These are phyloP conservation scores for Phasianus colchicus DNA, from an alignment of 2,113 vertebrate species.

Conservation along the genomic window DNA sequence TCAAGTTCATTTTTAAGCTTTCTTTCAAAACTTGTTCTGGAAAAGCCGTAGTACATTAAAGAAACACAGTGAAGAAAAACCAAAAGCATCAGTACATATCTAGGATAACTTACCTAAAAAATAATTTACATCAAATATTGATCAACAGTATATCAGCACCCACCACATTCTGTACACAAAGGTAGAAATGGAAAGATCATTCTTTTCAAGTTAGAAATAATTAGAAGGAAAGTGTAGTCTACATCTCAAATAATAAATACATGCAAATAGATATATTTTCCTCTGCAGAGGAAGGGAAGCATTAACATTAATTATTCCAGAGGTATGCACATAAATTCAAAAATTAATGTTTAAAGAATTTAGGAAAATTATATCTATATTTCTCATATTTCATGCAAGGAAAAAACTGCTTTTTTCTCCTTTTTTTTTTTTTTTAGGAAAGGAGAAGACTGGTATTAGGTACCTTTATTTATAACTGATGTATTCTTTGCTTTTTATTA, in stretches of 20 bases:
- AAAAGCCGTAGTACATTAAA: background rate
- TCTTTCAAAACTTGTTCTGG: background rate
- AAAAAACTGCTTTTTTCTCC: background rate
- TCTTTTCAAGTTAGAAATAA: background rate
- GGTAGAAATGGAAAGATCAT: background rate
- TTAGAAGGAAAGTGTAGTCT: background rate
- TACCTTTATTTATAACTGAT: background rate
- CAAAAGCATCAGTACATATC: background rate
- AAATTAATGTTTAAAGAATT: constrained; percentile 12
- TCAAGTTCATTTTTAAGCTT: background rate
- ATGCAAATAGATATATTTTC: background rate
- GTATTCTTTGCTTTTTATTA: background rate
- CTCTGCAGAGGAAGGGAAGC: background rate
- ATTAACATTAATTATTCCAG: constrained; percentile 14
- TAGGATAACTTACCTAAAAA: background rate
- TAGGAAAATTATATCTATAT: background rate
- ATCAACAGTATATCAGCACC: background rate
- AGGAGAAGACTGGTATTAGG: background rate
- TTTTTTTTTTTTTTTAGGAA: background rate
- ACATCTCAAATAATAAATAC: background rate
- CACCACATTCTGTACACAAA: background rate
- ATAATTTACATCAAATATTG: background rate
- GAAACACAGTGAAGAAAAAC: background rate
- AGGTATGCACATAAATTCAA: background rate
- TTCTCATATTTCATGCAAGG: background rate